Percentiles rank a stretch among this genome's conserved stretches.
Conservation (phyloP, 2,888 invertebrate genomes). For the Drosophila yooni region DNA sequence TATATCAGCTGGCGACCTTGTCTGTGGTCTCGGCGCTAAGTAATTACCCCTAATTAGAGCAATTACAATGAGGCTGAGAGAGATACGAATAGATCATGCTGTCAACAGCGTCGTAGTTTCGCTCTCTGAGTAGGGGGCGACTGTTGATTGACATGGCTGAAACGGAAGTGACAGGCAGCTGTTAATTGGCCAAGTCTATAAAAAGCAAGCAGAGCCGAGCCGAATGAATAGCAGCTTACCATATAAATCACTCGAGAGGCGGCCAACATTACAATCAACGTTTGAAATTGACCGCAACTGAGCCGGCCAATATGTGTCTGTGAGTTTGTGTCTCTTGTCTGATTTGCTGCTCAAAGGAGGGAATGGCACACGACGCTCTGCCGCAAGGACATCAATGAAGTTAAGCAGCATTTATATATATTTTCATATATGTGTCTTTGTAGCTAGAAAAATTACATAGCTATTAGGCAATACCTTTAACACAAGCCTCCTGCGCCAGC, state of each 20-base stretch:
- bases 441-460: constrained; percentile 69
- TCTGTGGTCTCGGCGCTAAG: constrained; percentile 35
- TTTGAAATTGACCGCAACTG: constrained; percentile 68
- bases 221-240: constrained; percentile 16
- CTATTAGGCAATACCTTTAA: constrained; percentile 56
- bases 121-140: constrained; percentile 10
- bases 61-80: constrained; percentile 23
- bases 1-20: constrained; percentile 41
- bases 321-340: background rate
- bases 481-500: background rate
- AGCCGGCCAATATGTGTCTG: background rate
- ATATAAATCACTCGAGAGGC: constrained; percentile 64
- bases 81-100: constrained; percentile 56
- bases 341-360: constrained; percentile 7
- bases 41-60: constrained; percentile 63
- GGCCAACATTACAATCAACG: constrained; percentile 35
- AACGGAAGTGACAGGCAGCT: constrained; percentile 74
- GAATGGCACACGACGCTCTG: constrained; percentile 60
- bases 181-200: constrained; percentile 75
- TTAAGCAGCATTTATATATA: constrained; percentile 23
- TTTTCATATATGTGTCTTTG: background rate
- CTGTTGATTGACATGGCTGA: constrained; percentile 52
- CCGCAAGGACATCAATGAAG: constrained; percentile 74
- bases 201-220: constrained; percentile 43
- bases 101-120: constrained; percentile 39